Evolutionary conservation across 2,888 invertebrate genomes (phyloP).

Genomic region (Aromia moschata): DNA sequence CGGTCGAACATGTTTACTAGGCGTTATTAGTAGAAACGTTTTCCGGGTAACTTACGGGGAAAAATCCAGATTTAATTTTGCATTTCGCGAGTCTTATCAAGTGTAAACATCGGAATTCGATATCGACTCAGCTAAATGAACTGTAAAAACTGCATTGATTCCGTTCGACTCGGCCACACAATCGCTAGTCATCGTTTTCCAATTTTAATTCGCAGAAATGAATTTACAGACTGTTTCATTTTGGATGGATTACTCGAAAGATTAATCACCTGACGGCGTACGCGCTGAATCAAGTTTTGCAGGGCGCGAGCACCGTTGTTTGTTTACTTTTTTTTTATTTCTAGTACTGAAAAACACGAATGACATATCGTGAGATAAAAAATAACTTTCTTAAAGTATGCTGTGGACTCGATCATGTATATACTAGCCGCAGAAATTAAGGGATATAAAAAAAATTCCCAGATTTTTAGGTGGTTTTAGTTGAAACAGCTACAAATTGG

Average conservation of each 20-base stretch:
- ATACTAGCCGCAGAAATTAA: too few species aligned
- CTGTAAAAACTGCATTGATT: constrained; percentile 56
- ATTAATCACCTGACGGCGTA: constrained; percentile 17
- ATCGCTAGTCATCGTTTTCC: constrained; percentile 54
- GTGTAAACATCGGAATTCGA: constrained; percentile 55
- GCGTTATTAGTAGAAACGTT: constrained; percentile 36
- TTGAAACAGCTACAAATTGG: too few species aligned
- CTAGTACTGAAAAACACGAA: neutral
- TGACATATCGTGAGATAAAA: too few species aligned
- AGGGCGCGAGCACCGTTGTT: neutral
- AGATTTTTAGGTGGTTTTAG: too few species aligned
- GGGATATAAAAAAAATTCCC: too few species aligned
- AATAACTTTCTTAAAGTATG: too few species aligned
- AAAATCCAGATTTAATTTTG: constrained; percentile 53
- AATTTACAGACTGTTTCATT: constrained; percentile 41
- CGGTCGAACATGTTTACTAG: constrained; percentile 30
- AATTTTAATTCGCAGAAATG: constrained; percentile 51
- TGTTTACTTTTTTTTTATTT: neutral
- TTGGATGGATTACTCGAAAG: constrained; percentile 15
- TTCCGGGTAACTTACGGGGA: constrained; percentile 47
- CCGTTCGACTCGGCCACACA: constrained; percentile 45
- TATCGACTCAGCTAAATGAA: constrained; percentile 54
- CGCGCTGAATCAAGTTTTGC: neutral
- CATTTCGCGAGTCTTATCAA: constrained; percentile 37
- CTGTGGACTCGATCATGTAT: too few species aligned